Conservation (phyloP, 2,888 invertebrate genomes). For the Hydraecia micacea region DNA sequence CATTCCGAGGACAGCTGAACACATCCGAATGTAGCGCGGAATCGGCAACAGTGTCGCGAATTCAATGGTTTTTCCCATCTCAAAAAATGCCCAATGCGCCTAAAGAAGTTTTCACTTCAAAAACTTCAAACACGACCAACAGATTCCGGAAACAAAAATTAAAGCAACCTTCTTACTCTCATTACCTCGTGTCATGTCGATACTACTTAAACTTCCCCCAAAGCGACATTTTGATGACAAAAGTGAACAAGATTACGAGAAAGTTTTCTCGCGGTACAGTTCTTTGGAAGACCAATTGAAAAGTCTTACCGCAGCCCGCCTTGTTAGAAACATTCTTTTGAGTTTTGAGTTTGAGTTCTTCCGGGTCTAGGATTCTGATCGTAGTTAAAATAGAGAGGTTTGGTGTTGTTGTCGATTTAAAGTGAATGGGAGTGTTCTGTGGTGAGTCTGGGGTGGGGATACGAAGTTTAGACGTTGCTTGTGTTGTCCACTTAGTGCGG, state of each 20-base stretch:
- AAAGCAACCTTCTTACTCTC: slow-evolving; percentile 34
- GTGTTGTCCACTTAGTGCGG: background rate
- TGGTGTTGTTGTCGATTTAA: slow-evolving; percentile 23
- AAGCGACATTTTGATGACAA: slow-evolving; percentile 66
- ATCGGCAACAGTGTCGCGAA: too few species aligned
- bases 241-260: slow-evolving; percentile 61
- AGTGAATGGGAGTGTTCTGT: background rate
- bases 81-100: too few species aligned
- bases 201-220: slow-evolving; percentile 50
- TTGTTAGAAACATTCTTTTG: slow-evolving; percentile 60
- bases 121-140: slow-evolving; percentile 11
- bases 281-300: slow-evolving; percentile 59
- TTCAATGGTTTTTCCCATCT: too few species aligned
- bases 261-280: slow-evolving; percentile 55
- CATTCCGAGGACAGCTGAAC: too few species aligned
- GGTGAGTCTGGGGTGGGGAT: too few species aligned
- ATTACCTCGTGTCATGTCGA: slow-evolving; percentile 61
- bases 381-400: slow-evolving; percentile 34
- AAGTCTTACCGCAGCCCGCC: slow-evolving; percentile 58
- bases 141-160: slow-evolving; percentile 36
- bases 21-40: too few species aligned
- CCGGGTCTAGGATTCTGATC: slow-evolving; percentile 28
- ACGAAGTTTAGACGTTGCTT: background rate
- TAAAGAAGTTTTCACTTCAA: too few species aligned
- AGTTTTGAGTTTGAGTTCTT: slow-evolving; percentile 39